Conservation (phyloP, 2,113 vertebrate species). For the Chlorodrepanis virens region DNA sequence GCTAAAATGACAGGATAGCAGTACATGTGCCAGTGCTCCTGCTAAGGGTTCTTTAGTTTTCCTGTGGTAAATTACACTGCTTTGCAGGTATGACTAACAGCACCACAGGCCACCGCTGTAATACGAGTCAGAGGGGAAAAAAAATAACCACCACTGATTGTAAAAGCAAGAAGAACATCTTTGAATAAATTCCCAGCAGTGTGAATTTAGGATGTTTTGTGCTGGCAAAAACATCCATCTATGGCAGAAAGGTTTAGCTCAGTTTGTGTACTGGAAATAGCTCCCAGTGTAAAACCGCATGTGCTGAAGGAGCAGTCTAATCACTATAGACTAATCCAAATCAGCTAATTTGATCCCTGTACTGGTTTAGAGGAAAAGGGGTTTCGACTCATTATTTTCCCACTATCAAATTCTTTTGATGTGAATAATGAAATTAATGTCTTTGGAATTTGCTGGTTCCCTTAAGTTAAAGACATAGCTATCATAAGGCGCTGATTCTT, state of each 20-base stretch:
- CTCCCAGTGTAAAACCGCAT: neutral
- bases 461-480: neutral
- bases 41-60: conserved; percentile 71
- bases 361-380: neutral
- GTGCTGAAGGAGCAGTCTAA: conserved; percentile 5
- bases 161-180: conserved; percentile 58
- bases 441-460: neutral
- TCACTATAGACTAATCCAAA: neutral
- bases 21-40: conserved; percentile 69
- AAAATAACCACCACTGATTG: conserved; percentile 47
- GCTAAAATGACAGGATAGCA: conserved; percentile 78
- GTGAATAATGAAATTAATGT: neutral
- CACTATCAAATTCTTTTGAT: neutral
- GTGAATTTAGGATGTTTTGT: conserved; percentile 45
- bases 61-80: conserved; percentile 67
- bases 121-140: conserved; percentile 39
- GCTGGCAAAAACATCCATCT: neutral
- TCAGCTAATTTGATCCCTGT: neutral
- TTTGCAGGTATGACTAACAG: conserved; percentile 64
- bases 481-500: neutral
- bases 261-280: neutral
- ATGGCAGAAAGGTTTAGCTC: conserved; percentile 2
- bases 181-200: conserved; percentile 42
- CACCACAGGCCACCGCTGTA: conserved; percentile 38
- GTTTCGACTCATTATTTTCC: conserved; percentile 7